Evolutionary conservation across 1,140 invertebrate genomes (phyloP).

Genomic region (Drosophila truncata): DNA sequence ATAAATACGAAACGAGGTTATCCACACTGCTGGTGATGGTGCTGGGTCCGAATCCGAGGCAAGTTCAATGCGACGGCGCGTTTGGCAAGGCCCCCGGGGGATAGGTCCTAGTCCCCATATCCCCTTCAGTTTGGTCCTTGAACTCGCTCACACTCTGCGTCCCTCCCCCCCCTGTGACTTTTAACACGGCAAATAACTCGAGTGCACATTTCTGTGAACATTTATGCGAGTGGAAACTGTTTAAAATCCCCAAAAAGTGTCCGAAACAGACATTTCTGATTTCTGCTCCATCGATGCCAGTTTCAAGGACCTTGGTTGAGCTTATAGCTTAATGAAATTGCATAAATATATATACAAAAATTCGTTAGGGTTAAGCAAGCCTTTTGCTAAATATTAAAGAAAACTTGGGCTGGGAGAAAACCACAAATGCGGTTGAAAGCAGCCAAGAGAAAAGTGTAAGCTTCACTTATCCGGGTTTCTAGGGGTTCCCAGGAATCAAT

Average conservation of each 20-base stretch:
- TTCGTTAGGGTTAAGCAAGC: not conserved
- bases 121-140: constrained; percentile 19
- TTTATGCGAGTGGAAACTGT: constrained; percentile 4
- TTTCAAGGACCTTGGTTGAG: not conserved
- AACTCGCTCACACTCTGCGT: not conserved
- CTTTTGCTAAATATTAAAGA: not conserved
- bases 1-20: constrained; percentile 44
- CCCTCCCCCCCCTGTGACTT: not conserved
- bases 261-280: constrained; percentile 1
- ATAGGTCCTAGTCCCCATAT: not conserved
- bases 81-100: not conserved
- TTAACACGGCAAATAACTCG: constrained; percentile 17
- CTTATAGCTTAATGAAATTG: not conserved
- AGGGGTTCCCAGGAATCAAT: not conserved
- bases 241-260: constrained; percentile 7
- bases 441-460: not conserved
- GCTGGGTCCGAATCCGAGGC: constrained; percentile 1
- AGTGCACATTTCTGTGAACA: constrained; percentile 11
- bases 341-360: not conserved
- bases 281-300: not conserved
- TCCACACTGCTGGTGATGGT: constrained; percentile 4
- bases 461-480: not conserved
- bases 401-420: not conserved
- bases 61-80: constrained; percentile 29
- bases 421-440: not conserved